Evolutionary conservation across 2,113 vertebrate genomes (phyloP), one percentile per base, ranked within the genome.

Genomic region (Scomber scombrus): DNA sequence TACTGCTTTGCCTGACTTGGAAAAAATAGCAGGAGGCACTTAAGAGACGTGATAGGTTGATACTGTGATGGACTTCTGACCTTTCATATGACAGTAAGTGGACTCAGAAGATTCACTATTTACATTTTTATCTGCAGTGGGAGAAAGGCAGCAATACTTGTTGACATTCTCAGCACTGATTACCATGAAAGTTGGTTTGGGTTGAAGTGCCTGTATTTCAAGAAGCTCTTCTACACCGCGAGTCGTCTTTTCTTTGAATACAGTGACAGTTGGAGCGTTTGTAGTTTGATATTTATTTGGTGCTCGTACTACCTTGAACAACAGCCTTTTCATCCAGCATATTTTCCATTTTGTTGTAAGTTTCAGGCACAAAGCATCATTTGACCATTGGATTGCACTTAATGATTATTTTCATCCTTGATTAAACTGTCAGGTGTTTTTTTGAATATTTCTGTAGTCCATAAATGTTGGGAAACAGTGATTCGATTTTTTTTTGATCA

Each of bases 21-120:
- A 52, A 64, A 64, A 69, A 57, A 60, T 71, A 60, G 83, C 76
- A 85, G 67, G 74, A 64, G 79, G 75, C 56, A 64, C 64, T 72
- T 64, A 47, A 79, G 71, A 60, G 57, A 58, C 14, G 1, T 29
- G n/a, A 66, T 68, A 23, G 54, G 15, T 50, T 73, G 76, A 80
- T 68, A 15, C 12, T 57, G 58, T 57, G 69, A 78, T 81, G 63
- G 60, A 77, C 70, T 45, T 73, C 54, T 88, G 74, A 83, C 66
- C 80, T 84, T 81, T 31, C 49, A 4, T 19, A 15, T 40, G 60
- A 81, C 51, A 51, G 29, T 43, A 54, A 75, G 47, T 40, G n/a
- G 11, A 58, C 45, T 80, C 31, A 47, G 21, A 64, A 58, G 34
- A 55, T 54, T 70, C 55, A 61, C 23, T 5, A 55, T 66, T 66